A percentile compares a stretch with the other conserved stretches of the same genome.
Conservation (phyloP, 2,113 vertebrate species). For the Montifringilla adamsi region DNA sequence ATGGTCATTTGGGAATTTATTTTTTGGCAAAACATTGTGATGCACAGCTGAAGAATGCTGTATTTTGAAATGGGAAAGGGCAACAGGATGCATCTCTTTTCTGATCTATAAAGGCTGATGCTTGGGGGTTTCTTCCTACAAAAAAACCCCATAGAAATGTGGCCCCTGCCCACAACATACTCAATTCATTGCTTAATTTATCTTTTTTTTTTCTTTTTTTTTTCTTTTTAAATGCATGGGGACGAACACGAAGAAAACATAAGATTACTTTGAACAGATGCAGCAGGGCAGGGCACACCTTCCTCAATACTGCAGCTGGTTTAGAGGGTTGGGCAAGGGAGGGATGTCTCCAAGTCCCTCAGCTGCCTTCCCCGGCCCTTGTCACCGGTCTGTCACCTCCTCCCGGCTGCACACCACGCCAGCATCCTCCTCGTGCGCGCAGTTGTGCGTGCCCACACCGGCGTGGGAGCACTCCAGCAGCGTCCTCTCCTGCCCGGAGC, state of each 20-base stretch:
- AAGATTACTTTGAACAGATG: not conserved
- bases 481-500: conserved; percentile 77
- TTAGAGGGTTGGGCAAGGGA: not conserved
- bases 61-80: not conserved
- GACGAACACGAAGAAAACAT: not conserved
- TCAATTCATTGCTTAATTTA: not conserved
- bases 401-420: conserved; percentile 83
- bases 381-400: conserved; percentile 5
- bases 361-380: not conserved
- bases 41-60: not conserved
- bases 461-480: conserved; percentile 85
- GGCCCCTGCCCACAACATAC: not conserved
- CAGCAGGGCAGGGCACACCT: not conserved
- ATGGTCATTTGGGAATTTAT: not conserved
- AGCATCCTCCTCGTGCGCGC: conserved; percentile 88
- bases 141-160: not conserved
- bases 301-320: not conserved
- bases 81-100: not conserved
- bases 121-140: not conserved
- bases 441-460: conserved; percentile 81
- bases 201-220: not conserved
- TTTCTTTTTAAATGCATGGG: not conserved
- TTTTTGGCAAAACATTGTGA: not conserved
- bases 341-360: not conserved
- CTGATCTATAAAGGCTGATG: not conserved